phyloP scores from a whole-genome alignment of 2,113 vertebrate genomes.

The Redunca redunca region DNA sequence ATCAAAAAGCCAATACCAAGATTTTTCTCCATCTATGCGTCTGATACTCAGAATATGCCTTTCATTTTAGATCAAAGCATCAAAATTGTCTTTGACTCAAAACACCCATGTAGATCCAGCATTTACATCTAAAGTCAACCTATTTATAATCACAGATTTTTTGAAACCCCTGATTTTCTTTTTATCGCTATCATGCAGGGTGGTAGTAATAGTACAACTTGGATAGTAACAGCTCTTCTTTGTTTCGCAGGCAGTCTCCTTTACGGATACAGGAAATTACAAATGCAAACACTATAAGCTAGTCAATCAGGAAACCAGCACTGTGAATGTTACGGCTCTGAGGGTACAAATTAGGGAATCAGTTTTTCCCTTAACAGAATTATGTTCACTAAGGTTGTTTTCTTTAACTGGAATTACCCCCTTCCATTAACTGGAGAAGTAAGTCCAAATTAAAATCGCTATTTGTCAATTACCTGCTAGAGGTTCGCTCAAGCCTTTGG shows the following conservation, averaged over 20 bases:
- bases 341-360: conserved; percentile 3
- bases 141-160: conserved; percentile 28
- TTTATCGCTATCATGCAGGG: background rate
- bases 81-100: conserved; percentile 42
- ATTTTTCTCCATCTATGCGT: background rate
- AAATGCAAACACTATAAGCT: background rate
- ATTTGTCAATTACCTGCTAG: background rate
- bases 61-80: conserved; percentile 56
- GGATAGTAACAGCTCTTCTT: background rate
- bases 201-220: background rate
- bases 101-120: background rate
- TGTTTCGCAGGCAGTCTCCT: background rate
- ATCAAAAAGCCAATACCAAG: background rate
- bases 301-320: background rate
- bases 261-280: background rate
- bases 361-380: background rate
- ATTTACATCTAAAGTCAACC: conserved; percentile 42
- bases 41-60: conserved; percentile 6
- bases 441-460: conserved; percentile 19
- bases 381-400: background rate
- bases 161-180: background rate
- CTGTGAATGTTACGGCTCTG: background rate
- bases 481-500: background rate
- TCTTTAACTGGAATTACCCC: conserved; percentile 25
- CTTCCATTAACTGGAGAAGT: background rate